phyloP scores from a whole-genome alignment of 2,888 invertebrate genomes.

The Blomia tropicalis region DNA sequence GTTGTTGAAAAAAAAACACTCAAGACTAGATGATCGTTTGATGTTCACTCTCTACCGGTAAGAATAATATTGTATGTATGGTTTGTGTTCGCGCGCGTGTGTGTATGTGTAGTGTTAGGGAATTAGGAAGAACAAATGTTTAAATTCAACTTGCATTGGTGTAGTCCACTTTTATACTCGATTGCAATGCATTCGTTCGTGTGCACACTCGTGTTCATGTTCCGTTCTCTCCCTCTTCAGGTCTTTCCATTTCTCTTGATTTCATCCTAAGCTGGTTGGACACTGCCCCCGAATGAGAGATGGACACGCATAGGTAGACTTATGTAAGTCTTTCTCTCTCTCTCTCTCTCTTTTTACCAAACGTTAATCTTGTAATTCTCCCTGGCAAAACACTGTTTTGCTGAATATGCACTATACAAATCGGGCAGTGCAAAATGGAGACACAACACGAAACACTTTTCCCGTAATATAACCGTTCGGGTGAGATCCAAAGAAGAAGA shows the following conservation, averaged over 20 bases:
- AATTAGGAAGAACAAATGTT: too few species aligned
- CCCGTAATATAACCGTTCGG: too few species aligned
- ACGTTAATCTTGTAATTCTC: neutral
- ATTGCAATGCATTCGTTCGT: neutral
- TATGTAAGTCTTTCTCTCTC: neutral
- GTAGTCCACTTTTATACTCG: neutral
- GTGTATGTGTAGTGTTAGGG: too few species aligned
- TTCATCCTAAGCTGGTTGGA: neutral
- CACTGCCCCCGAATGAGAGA: neutral
- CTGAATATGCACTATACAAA: too few species aligned
- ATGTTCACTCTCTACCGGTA: too few species aligned
- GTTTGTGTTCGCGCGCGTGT: too few species aligned
- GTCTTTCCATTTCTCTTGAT: neutral
- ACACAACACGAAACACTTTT: neutral
- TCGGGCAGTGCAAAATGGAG: neutral
- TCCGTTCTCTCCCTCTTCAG: neutral
- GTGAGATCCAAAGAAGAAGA: too few species aligned
- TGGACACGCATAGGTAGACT: constrained; percentile 11
- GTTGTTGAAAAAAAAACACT: too few species aligned
- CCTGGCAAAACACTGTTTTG: neutral
- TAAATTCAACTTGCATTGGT: too few species aligned
- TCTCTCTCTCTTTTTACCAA: neutral
- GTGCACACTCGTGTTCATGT: neutral
- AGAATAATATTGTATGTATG: neutral
- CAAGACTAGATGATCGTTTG: too few species aligned